Base-by-base conservation (phyloP, 2,888 invertebrate genomes). In the Lasioglossum leucozonium region DNA sequence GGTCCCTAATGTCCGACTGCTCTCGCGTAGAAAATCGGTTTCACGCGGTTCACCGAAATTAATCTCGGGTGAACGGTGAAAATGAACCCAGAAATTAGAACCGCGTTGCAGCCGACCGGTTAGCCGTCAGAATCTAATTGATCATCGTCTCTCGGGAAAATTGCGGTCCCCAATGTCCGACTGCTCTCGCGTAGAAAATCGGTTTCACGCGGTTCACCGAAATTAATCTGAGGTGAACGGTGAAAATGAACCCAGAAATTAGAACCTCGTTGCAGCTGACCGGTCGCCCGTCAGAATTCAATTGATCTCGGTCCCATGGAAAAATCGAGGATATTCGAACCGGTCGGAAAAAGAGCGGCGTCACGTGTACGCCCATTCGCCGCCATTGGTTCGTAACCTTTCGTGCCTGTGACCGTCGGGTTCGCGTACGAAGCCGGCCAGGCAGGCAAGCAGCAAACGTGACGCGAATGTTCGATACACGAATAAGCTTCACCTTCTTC, bases 371-470 rank as follows among this genome's bases (percentile, higher is more conserved):
- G 90, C 90, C 90, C 90, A 90, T 88, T 84, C 65, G 84, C 78
- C 88, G 91, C 90, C 87, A 90, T 90, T 90, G 90, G 89, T 85
- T 86, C 91, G 91, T 91, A 91, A 91, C 87, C 85, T 91, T 90
- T 89, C 84, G 82, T 79, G 83, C 67, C 84, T 82, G 88, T 87
- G 86, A 88, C 88, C 90, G 81, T 69, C 72, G 82, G 76, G 76
- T n/a, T n/a, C 71, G 71, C 37, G 84, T 84, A 79, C 80, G 82
- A 77, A 85, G 62, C 62, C 30, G 34, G 79, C 80, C 86, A 83
- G 40, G 69, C 40, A 69, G 37, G 37, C 69, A 40, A 40, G 11
- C 67, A 80, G 37, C 83, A 79, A 69, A 88, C 86, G 91, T 91
- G 90, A 87, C 81, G 86, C 88, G 88, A 91, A 90, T 90, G 90